phyloP scores from a whole-genome alignment of 2,113 vertebrate species.

The Urocitellus parryii region DNA sequence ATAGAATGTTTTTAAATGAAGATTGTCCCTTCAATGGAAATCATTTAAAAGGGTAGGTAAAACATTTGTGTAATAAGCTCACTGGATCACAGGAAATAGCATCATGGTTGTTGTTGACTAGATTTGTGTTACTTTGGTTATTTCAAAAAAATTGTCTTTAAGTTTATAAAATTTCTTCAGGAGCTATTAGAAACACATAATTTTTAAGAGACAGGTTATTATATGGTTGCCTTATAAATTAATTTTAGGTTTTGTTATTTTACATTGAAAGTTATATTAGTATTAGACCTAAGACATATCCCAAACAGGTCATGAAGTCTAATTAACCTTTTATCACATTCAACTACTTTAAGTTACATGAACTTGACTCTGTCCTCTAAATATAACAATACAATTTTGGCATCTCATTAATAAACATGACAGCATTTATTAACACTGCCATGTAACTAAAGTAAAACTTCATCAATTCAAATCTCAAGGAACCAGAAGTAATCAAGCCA shows the following conservation, averaged over 20 bases:
- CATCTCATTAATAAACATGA: conserved; percentile 84
- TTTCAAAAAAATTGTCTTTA: not conserved
- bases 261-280: conserved; percentile 60
- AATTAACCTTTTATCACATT: conserved; percentile 82
- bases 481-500: conserved; percentile 83
- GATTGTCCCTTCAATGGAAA: not conserved
- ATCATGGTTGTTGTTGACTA: not conserved
- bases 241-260: conserved; percentile 59
- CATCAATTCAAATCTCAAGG: conserved; percentile 82
- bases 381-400: conserved; percentile 79
- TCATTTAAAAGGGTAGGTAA: not conserved
- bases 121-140: not conserved
- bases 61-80: not conserved
- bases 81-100: not conserved
- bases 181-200: not conserved
- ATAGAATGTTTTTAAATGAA: not conserved
- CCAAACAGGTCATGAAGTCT: conserved; percentile 76
- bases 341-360: conserved; percentile 77
- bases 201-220: conserved; percentile 44
- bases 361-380: conserved; percentile 83
- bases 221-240: conserved; percentile 45
- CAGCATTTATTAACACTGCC: conserved; percentile 82
- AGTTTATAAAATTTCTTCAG: conserved; percentile 12
- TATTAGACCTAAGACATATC: conserved; percentile 66
- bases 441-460: conserved; percentile 82